These are phyloP conservation scores for Laticauda colubrina DNA, from an alignment of 2,113 vertebrate genomes.

Conservation along the genomic window DNA sequence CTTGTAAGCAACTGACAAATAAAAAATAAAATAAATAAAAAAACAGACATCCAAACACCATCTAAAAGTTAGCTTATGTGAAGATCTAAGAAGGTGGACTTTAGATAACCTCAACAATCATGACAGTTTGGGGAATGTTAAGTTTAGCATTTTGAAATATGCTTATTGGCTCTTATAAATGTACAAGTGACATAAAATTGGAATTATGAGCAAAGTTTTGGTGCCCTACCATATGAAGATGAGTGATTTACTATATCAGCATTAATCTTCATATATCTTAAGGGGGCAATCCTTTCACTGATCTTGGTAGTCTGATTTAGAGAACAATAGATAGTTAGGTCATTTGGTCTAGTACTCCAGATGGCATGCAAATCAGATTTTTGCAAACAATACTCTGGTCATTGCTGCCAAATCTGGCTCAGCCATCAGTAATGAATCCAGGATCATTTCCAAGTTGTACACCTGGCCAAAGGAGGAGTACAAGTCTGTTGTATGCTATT, in stretches of 20 bases:
- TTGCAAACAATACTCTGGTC: background rate
- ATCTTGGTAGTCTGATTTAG: background rate
- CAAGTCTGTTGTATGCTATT: background rate
- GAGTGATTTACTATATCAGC: background rate
- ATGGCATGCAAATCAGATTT: background rate
- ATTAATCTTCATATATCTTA: background rate
- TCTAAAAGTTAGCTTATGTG: background rate
- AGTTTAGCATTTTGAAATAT: background rate
- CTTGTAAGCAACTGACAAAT: no score
- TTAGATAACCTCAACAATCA: background rate
- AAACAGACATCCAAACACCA: background rate
- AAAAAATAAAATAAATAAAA: no score
- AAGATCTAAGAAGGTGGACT: background rate
- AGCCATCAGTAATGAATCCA: background rate
- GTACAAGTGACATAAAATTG: background rate
- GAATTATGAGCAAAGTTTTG: background rate
- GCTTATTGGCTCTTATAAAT: background rate
- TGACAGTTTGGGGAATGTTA: background rate
- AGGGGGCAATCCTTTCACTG: background rate
- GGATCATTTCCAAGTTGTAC: background rate
- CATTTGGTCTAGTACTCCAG: background rate
- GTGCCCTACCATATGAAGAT: background rate
- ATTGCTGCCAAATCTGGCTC: background rate
- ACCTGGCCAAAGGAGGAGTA: background rate
- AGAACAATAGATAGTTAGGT: background rate